Base-by-base conservation (phyloP, 2,888 invertebrate genomes). In the Conomelus anceps region DNA sequence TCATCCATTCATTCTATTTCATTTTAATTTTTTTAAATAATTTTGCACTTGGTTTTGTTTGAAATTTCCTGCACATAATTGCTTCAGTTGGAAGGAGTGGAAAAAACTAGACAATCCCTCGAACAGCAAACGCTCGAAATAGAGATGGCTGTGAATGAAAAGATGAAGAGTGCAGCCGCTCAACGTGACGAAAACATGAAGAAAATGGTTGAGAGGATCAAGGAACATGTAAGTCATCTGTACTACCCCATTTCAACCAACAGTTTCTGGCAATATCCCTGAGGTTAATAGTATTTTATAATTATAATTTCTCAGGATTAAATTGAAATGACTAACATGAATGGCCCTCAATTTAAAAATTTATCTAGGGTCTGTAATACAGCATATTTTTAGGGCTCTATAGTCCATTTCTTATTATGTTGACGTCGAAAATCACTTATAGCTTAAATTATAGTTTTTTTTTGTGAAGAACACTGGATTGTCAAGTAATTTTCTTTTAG, bases 111-210 rank as follows among this genome's bases (percentile, higher is more conserved):
- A 92, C 94, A 96, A 93, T 95, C 96, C 90, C 94, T 98, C 92
- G 98, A 98, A 93, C 96, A 96, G 93, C 98, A 98, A 94, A 97
- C 97, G 90, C 96, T 96, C 91, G 97, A 97, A 93, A 97, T 98
- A 91, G 96, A 97, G 93, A 95, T 96, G 93, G 97, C 97, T 91
- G 96, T 98, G 91, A 96, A 97, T 92, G 97, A 97, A 93, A 98
- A 97, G 94, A 94, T 98, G 94, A 96, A 96, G 94, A 96, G 96
- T 91, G 98, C 98, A 91, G 96, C 97, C 90, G 96, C 96, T 92
- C 97, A 98, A 93, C 96, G 98, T 91, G 98, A 98, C 93, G 97
- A 97, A 93, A 97, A 98, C 93, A 96, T 98, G 92, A 97, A 97
- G 94, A 97, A 97, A 94, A 97, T 98, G 96, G 94, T 98, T 92